Conservation (phyloP, 2,113 vertebrate species). For the Pteronura brasiliensis region DNA sequence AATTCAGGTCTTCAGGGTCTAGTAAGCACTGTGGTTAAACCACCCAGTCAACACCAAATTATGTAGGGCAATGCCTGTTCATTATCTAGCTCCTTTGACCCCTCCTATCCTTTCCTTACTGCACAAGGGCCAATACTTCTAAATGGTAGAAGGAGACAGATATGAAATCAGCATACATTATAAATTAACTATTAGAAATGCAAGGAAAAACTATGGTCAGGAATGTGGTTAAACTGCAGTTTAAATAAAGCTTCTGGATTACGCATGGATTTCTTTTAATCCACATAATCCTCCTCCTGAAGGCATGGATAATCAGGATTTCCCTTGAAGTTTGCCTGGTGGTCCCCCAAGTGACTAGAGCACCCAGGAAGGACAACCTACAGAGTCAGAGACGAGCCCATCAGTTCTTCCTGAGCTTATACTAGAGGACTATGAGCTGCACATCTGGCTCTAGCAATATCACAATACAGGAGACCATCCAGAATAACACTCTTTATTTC, state of each 20-base stretch:
- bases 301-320: conserved; percentile 61
- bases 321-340: conserved; percentile 43
- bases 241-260: conserved; percentile 71
- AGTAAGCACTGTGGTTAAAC: conserved; percentile 56
- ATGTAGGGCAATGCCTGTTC: neutral
- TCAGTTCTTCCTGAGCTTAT: neutral
- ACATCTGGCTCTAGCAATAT: neutral
- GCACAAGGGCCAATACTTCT: neutral
- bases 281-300: conserved; percentile 56
- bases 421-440: neutral
- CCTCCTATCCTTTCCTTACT: neutral
- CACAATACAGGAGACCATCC: neutral
- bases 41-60: conserved; percentile 43
- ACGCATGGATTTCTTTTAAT: conserved; percentile 69
- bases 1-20: conserved; percentile 70
- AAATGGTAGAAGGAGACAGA: neutral
- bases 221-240: conserved; percentile 63
- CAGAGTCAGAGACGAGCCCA: neutral
- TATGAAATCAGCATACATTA: conserved; percentile 37
- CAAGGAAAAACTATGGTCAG: conserved; percentile 30
- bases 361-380: neutral
- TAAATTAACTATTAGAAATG: conserved; percentile 50
- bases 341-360: neutral
- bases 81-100: neutral
- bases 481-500: neutral